Conservation (phyloP, 1,140 invertebrate species). For the Dinoponera quadriceps region DNA sequence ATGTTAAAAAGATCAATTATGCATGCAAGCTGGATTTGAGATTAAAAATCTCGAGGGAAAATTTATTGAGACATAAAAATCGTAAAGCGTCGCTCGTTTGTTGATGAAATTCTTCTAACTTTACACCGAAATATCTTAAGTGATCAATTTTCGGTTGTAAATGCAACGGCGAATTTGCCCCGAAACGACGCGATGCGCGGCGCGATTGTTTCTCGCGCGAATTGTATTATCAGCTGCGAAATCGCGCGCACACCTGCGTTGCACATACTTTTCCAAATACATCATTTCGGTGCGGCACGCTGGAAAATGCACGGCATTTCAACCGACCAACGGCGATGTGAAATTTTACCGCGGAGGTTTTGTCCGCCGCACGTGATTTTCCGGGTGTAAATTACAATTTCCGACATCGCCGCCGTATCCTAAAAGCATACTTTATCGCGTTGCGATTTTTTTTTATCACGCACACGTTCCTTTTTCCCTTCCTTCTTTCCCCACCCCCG, state of each 20-base stretch:
- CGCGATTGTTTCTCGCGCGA: neutral
- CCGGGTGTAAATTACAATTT: constrained; percentile 37
- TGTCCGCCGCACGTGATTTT: constrained; percentile 9
- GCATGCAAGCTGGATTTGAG: neutral
- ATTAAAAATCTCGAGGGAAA: constrained; percentile 2
- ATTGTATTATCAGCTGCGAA: neutral
- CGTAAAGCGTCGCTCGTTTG: neutral
- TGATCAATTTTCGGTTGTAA: neutral
- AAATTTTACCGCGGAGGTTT: constrained; percentile 39
- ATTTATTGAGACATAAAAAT: constrained; percentile 6
- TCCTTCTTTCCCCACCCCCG: too few species aligned
- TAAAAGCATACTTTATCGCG: constrained; percentile 30
- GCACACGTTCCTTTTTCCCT: neutral
- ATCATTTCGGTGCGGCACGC: neutral
- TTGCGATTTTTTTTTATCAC: constrained; percentile 14
- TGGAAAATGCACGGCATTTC: constrained; percentile 39
- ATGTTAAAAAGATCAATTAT: constrained; percentile 9
- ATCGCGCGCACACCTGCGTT: neutral
- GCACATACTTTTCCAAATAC: constrained; percentile 20
- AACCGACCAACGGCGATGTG: neutral
- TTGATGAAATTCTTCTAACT: neutral
- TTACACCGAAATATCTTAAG: neutral
- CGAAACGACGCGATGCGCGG: neutral
- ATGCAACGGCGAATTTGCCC: neutral
- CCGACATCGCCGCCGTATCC: constrained; percentile 12